Base-by-base conservation (phyloP, 2,888 invertebrate genomes). In the Cryptus armator region DNA sequence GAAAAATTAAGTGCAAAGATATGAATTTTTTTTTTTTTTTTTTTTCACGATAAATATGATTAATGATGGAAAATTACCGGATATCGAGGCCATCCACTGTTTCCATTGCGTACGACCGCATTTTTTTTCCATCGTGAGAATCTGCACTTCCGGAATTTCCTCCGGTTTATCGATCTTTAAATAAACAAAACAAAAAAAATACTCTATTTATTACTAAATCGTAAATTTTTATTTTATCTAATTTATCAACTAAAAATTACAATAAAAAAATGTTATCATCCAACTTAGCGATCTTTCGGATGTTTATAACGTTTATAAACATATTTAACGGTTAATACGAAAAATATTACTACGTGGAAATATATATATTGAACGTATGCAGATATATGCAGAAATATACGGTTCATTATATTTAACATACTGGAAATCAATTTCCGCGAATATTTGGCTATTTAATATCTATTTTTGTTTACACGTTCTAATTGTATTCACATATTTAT, bases 41-140 rank as follows among this genome's bases (percentile, higher is more conserved):
- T 68, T 44, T 59, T 5, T 4, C 10, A 16, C 32, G 43, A 12
- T 32, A 44, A 37, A 12, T 24, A 24, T 44, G 44, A 4, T 44
- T 7, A 6, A 44, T 4, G n/a, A 48, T 48, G 14, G 6, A 16
- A 7, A 44, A 71, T 78, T 86, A 93, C 93, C 93, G 85, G 92
- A 92, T 83, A 93, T 90, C 78, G 94, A 94, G 10, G 93, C 93
- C 1, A 93, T 86, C 92, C 93, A 93, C 85, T 93, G 93, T 83
- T 91, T 92, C 90, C 92, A 92, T 88, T 92, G 93, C 14, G 91
- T 90, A 19, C 90, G 89, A 44, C 84, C 75, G 32, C 77, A 81
- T 44, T 85, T 85, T 37, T 68, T 78, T 16, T 85, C 82, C 83
- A 84, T 84, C 62, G 48, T 84, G 19, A 74, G 76, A 14, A 51